These are phyloP conservation scores for Scaptomyza parva DNA, from an alignment of 2,888 invertebrate genomes.

Conservation along the genomic window DNA sequence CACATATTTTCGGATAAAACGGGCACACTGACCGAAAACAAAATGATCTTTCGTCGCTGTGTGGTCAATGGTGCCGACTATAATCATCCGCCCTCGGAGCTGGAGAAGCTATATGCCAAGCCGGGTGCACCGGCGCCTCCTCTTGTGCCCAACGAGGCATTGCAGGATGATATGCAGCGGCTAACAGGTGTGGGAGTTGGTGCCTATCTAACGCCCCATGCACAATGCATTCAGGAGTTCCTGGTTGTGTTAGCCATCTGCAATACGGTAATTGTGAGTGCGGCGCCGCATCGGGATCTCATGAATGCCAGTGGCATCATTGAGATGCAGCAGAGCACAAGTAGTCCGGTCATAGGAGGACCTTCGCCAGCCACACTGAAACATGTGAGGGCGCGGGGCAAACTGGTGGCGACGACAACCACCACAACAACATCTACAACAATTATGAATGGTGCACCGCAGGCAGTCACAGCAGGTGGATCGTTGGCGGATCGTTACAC, in stretches of 20 bases:
- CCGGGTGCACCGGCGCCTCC: constrained; percentile 86
- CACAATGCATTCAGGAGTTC: constrained; percentile 93
- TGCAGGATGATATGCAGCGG: constrained; percentile 86
- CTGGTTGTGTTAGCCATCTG: constrained; percentile 96
- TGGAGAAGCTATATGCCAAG: constrained; percentile 86
- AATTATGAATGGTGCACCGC: constrained; percentile 48
- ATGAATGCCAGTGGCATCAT: constrained; percentile 90
- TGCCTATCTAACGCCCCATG: constrained; percentile 86
- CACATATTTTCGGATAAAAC: constrained; percentile 99
- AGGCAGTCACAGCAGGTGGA: constrained; percentile 15
- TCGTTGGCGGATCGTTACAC: constrained; percentile 86
- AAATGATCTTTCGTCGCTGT: constrained; percentile 97
- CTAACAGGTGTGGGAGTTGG: constrained; percentile 74
- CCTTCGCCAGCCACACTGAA: constrained; percentile 39
- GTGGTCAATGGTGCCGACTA: constrained; percentile 95
- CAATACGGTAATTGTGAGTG: constrained; percentile 98
- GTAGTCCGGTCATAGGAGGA: constrained; percentile 28
- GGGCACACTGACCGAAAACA: constrained; percentile 98
- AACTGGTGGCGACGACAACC: constrained; percentile 41
- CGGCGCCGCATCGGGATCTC: constrained; percentile 89
- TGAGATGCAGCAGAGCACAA: constrained; percentile 84
- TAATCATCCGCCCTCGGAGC: constrained; percentile 91
- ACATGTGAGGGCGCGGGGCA: constrained; percentile 36
- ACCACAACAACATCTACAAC: constrained; percentile 53
- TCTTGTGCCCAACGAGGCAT: constrained; percentile 85